Evolutionary conservation across 2,113 vertebrate species (phyloP), one percentile per base, ranked within the genome.

Genomic region (Aptenodytes patagonicus): DNA sequence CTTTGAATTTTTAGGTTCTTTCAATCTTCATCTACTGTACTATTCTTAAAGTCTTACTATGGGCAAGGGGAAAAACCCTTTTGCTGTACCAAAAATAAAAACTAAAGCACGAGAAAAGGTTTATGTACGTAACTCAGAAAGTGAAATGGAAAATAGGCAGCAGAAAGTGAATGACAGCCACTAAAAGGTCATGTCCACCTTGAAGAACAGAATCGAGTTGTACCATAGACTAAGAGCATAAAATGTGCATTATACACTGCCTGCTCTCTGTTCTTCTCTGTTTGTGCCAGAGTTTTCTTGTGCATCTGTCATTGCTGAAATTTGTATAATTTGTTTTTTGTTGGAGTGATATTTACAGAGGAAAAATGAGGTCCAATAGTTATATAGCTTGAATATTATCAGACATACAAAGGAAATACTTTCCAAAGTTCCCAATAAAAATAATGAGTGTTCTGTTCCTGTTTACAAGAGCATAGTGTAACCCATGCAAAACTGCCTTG

Each of bases 301-400:
- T 47, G 55, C 20, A 20, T n/a, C 46, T 76, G 28, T 83, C 54
- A 8, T 22, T 62, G 79, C 40, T 75, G 55, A 73, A 64, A 49
- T 69, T 17, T 36, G 22, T 17, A 9, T 57, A 29, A 36, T 40
- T 49, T 0, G 0, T 0, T 21, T 72, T 26, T n/a, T 62, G 42
- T 7, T 25, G 15, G 54, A 22, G 36, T 34, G 11, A 40, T n/a
- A 68, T 20, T 60, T 58, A 49, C 47, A 58, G 76, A 77, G 7
- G 38, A 47, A 28, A 29, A 32, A 71, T 44, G 71, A 87, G 36
- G 68, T 73, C 24, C 28, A n/a, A 2, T 3, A 42, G 12, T 25
- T 68, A 8, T 3, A 13, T 6, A 66, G 24, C 46, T 62, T 69
- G 40, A 62, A 26, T 44, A 46, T 85, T 36, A 11, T 8, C 55